Evolutionary conservation across 2,888 invertebrate species (phyloP).

Genomic region (Lomographa bimaculata): DNA sequence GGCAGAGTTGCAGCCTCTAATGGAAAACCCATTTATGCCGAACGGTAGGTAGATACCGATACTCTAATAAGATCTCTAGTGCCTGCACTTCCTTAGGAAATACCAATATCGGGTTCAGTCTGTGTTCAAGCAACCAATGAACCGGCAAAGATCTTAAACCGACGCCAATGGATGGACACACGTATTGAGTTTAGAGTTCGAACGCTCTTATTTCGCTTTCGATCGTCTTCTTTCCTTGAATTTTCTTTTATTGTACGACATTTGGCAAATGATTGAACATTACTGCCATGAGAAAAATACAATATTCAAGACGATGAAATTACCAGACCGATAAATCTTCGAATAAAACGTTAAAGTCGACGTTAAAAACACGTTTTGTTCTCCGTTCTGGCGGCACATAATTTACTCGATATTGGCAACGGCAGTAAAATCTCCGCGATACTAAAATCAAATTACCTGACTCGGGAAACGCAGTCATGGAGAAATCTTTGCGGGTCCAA

Average conservation of each 20-base stretch:
- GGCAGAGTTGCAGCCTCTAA: slow-evolving; percentile 48
- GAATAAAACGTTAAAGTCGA: slow-evolving; percentile 32
- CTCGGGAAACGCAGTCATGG: slow-evolving; percentile 32
- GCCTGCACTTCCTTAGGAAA: slow-evolving; percentile 32
- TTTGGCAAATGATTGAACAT: slow-evolving; percentile 21
- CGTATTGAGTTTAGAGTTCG: slow-evolving; percentile 3
- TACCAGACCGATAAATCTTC: slow-evolving; percentile 37
- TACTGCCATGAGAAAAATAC: slow-evolving; percentile 12
- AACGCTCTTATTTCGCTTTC: slow-evolving; percentile 3
- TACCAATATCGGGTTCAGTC: slow-evolving; percentile 27
- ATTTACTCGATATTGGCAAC: slow-evolving; percentile 28
- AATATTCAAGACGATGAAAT: slow-evolving; percentile 34
- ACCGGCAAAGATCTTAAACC: slow-evolving; percentile 26
- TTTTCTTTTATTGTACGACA: slow-evolving; percentile 7
- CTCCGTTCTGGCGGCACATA: slow-evolving; percentile 16
- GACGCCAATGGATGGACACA: neutral
- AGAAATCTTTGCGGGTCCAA: slow-evolving; percentile 35
- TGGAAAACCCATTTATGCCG: slow-evolving; percentile 63
- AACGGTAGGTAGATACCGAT: slow-evolving; percentile 42
- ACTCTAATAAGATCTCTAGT: slow-evolving; percentile 43
- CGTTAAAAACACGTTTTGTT: slow-evolving; percentile 30
- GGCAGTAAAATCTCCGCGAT: slow-evolving; percentile 32
- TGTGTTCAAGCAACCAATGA: slow-evolving; percentile 31
- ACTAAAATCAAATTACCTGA: slow-evolving; percentile 38
- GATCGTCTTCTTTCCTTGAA: too few relatives aligned